Percentiles rank a stretch among this genome's conserved stretches.
These are phyloP conservation scores for Cynaeus angustus DNA, from an alignment of 2,888 invertebrate species.

Conservation along the genomic window DNA sequence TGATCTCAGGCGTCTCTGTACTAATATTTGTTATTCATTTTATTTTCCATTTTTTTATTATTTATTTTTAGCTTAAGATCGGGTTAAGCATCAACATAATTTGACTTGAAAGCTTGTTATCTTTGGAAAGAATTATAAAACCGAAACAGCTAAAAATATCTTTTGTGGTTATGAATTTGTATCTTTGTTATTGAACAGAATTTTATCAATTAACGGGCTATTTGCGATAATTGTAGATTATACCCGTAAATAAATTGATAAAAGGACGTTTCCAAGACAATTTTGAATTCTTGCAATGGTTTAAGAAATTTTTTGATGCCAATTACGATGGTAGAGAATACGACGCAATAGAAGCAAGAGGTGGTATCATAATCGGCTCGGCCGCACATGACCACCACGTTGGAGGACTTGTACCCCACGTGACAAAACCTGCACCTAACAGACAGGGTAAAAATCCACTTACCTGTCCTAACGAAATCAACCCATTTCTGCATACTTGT, in stretches of 20 bases:
- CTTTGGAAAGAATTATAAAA: no score
- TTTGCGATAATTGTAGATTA: constrained; percentile 82
- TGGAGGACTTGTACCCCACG: constrained; percentile 63
- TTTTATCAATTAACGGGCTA: constrained; percentile 42
- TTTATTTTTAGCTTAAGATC: no score
- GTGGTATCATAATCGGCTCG: constrained; percentile 86
- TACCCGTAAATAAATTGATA: constrained; percentile 99
- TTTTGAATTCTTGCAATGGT: constrained; percentile 99
- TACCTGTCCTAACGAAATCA: constrained; percentile 24
- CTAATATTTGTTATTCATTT: no score
- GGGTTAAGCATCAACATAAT: no score
- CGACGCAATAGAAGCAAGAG: constrained; percentile 91
- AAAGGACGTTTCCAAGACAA: constrained; percentile 99
- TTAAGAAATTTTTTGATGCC: constrained; percentile 99
- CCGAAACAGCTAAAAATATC: background rate
- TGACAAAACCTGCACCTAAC: constrained; percentile 57
- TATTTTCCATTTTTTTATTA: no score
- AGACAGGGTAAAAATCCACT: constrained; percentile 58
- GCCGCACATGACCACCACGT: constrained; percentile 71
- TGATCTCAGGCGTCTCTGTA: no score
- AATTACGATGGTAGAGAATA: constrained; percentile 99
- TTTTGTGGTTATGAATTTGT: background rate
- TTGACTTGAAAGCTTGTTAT: no score
- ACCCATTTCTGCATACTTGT: background rate
- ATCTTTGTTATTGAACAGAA: constrained; percentile 1